These are phyloP conservation scores for Lophotriccus pileatus DNA, from an alignment of 2,797 vertebrate species.

Conservation along the genomic window DNA sequence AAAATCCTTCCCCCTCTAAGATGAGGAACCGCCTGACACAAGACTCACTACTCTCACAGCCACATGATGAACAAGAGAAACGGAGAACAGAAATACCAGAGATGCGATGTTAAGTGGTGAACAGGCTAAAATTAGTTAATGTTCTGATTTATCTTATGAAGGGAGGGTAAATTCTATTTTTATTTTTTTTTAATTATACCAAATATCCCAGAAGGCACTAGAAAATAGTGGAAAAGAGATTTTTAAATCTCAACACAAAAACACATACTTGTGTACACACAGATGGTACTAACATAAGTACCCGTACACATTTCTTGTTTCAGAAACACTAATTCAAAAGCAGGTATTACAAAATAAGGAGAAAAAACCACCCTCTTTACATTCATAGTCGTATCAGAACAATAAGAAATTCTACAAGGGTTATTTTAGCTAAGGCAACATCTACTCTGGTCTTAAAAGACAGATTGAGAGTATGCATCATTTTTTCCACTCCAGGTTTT, in stretches of 20 bases:
- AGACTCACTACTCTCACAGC: not conserved
- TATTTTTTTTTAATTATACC: not conserved
- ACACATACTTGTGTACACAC: rapidly evolving
- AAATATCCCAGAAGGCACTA: not conserved
- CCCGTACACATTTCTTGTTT: rapidly evolving
- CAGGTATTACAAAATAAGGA: not conserved
- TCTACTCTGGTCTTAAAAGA: not conserved
- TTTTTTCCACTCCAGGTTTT: not conserved
- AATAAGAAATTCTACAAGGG: not conserved
- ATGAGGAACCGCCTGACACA: constrained; percentile 15
- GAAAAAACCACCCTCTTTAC: not conserved
- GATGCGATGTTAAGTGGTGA: not conserved
- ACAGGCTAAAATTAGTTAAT: not conserved
- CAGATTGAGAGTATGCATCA: not conserved
- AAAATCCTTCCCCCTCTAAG: not conserved
- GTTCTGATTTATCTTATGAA: not conserved
- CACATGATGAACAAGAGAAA: not conserved
- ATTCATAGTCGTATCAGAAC: not conserved
- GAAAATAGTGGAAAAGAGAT: not conserved
- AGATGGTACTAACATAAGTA: not conserved
- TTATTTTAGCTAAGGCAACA: not conserved
- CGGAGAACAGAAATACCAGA: not conserved
- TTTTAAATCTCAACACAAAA: not conserved
- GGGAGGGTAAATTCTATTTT: not conserved
- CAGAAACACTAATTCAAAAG: not conserved